A percentile compares a stretch with the other conserved stretches of the same genome.
Evolutionary conservation across 1,140 invertebrate genomes (phyloP).

Genomic region (Nomia melanderi): DNA sequence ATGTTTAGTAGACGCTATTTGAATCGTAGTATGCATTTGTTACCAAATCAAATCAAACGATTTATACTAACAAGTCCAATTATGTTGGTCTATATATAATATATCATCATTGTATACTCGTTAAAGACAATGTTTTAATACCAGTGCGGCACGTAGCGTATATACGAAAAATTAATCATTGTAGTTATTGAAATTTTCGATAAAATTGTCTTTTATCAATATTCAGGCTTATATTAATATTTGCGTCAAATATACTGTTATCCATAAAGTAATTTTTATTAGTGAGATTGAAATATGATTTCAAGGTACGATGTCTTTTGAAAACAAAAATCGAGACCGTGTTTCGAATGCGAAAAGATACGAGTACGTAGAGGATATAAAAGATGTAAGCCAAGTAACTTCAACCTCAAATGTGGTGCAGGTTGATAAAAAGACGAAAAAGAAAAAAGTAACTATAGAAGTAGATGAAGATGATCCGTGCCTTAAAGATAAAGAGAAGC

Average conservation of each 20-base stretch:
- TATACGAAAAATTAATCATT: no score
- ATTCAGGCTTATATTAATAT: neutral
- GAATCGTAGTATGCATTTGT: no score
- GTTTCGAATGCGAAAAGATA: neutral
- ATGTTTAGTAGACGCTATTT: no score
- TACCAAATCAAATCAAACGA: no score
- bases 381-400: neutral
- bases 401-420: neutral
- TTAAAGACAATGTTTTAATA: no score
- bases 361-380: neutral
- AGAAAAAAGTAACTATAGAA: slow-evolving; percentile 51
- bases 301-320: neutral
- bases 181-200: neutral
- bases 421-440: neutral
- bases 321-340: neutral
- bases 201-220: neutral
- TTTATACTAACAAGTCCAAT: no score
- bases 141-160: neutral
- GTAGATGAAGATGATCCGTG: slow-evolving; percentile 65
- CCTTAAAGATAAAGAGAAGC: slow-evolving; percentile 14
- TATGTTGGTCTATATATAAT: no score
- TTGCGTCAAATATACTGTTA: neutral
- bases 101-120: no score
- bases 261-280: neutral
- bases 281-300: neutral